These are phyloP conservation scores for Microplitis mediator DNA, from an alignment of 1,140 invertebrate species.

Conservation along the genomic window DNA sequence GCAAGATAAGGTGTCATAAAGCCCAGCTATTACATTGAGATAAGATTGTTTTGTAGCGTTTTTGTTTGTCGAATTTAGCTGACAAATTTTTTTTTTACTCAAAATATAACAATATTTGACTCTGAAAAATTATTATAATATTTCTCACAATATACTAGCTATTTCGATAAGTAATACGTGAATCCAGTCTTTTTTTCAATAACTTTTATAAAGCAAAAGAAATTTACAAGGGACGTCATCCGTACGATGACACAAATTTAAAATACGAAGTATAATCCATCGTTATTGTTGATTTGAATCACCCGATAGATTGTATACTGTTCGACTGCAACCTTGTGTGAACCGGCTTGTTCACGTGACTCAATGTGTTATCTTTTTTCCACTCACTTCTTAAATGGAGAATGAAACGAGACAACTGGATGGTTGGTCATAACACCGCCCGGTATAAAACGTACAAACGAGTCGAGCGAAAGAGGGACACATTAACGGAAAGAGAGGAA, in stretches of 20 bases:
- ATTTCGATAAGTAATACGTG: background rate
- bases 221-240: background rate
- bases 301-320: slow-evolving; percentile 34
- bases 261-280: background rate
- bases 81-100: no score
- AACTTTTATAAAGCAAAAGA: background rate
- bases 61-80: no score
- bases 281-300: slow-evolving; percentile 30
- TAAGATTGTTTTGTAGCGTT: no score
- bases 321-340: slow-evolving; percentile 34
- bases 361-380: slow-evolving; percentile 19
- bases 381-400: background rate
- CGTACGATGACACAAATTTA: background rate
- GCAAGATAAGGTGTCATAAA: no score
- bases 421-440: background rate
- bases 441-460: background rate
- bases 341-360: slow-evolving; percentile 46
- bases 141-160: no score
- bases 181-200: background rate
- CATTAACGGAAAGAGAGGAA: background rate
- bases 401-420: slow-evolving; percentile 19
- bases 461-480: background rate
- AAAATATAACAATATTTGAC: no score
- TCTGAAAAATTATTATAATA: no score
- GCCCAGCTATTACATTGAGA: no score